These are phyloP conservation scores for Diorhabda elongata DNA, from an alignment of 1,140 invertebrate species.

Conservation along the genomic window DNA sequence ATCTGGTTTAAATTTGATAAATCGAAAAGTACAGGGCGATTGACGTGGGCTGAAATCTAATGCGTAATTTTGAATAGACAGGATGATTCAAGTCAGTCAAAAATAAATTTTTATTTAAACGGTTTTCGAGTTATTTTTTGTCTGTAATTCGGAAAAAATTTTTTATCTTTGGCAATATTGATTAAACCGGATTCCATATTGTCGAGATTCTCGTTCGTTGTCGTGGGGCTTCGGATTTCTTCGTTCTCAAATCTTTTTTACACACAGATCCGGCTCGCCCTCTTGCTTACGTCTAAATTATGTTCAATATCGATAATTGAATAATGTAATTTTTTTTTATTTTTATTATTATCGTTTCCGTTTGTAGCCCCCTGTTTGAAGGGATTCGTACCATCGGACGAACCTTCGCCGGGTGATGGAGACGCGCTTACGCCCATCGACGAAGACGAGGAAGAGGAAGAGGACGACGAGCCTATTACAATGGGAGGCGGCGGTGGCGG, in stretches of 20 bases:
- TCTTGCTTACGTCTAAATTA: background rate
- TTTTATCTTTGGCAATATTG: background rate
- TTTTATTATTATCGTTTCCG: background rate
- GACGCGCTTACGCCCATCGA: conserved; percentile 76
- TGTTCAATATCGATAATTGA: background rate
- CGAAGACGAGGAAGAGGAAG: conserved; percentile 76
- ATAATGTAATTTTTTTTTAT: background rate
- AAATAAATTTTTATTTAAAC: background rate
- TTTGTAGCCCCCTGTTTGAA: conserved; percentile 70
- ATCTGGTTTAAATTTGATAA: background rate
- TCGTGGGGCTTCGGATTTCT: too few species aligned
- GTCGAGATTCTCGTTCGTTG: too few species aligned
- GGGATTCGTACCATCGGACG: conserved; percentile 50
- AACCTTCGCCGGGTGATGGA: conserved; percentile 54
- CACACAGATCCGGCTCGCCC: background rate
- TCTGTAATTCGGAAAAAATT: background rate
- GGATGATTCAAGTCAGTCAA: background rate
- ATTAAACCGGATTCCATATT: too few species aligned
- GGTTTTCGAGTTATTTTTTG: background rate
- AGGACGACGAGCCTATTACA: conserved; percentile 65
- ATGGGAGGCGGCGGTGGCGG: conserved; percentile 49
- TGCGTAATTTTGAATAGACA: too few species aligned
- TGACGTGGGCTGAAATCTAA: background rate
- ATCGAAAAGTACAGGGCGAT: background rate
- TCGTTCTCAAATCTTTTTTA: background rate